Evolutionary conservation across 1,140 invertebrate species (phyloP).

Genomic region (fruit fly (Drosophila melanogaster)): DNA sequence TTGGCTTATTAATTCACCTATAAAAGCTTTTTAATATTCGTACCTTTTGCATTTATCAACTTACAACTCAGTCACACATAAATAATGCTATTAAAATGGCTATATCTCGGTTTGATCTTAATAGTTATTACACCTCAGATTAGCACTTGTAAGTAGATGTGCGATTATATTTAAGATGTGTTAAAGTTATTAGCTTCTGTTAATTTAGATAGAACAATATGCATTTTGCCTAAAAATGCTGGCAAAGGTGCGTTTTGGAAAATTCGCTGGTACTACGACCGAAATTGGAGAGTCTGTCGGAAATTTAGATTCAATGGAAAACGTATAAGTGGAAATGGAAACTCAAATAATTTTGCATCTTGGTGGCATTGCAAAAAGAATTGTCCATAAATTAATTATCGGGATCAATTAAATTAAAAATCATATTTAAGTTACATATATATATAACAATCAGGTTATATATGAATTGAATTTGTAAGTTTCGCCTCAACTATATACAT

Average conservation of each 20-base stretch:
- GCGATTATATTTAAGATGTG: not conserved
- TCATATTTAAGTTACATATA: not conserved
- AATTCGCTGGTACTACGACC: slow-evolving; percentile 16
- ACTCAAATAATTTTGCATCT: not conserved
- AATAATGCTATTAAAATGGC: slow-evolving; percentile 41
- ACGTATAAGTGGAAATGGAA: not conserved
- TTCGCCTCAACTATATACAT: not conserved
- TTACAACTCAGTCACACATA: slow-evolving; percentile 26
- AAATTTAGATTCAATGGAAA: slow-evolving; percentile 10
- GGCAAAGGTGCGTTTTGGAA: not conserved
- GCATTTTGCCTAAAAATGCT: not conserved
- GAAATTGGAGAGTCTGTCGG: not conserved
- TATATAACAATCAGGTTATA: too few species aligned
- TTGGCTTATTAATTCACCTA: slow-evolving; percentile 27
- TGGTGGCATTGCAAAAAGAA: not conserved
- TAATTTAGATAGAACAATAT: not conserved
- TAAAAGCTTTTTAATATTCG: slow-evolving; percentile 33
- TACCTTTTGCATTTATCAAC: slow-evolving; percentile 32
- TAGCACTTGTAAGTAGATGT: slow-evolving; percentile 16
- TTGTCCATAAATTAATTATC: not conserved
- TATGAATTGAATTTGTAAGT: too few species aligned
- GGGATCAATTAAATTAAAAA: not conserved
- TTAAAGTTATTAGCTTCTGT: not conserved
- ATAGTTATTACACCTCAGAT: slow-evolving; percentile 17
- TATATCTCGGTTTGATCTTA: slow-evolving; percentile 38